Evolutionary conservation across 2,888 invertebrate genomes (phyloP).

Genomic region (Aleiodes testaceus): DNA sequence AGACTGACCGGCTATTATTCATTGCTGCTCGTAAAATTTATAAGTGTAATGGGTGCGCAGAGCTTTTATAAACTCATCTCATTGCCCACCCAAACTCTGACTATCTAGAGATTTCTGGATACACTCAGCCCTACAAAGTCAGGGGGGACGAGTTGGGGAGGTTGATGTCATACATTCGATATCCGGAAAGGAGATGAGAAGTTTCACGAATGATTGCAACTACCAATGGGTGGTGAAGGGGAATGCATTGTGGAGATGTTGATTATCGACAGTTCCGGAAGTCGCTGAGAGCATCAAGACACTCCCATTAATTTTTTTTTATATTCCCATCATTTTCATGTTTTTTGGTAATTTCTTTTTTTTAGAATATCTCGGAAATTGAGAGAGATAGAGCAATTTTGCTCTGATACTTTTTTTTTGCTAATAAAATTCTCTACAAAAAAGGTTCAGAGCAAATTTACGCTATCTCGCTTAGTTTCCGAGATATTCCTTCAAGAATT

Average conservation of each 20-base stretch:
- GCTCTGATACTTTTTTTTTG: not conserved
- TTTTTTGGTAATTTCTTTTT: not conserved
- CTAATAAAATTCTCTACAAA: not conserved
- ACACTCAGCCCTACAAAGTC: not conserved
- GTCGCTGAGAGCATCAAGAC: slow-evolving; percentile 15
- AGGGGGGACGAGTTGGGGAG: slow-evolving; percentile 4
- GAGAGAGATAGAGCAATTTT: no score
- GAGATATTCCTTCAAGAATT: not conserved
- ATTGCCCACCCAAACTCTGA: not conserved
- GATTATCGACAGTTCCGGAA: slow-evolving; percentile 34
- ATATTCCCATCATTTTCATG: slow-evolving; percentile 34
- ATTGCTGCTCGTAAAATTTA: slow-evolving; percentile 6
- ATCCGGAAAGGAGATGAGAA: slow-evolving; percentile 49
- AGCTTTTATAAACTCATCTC: slow-evolving; percentile 3
- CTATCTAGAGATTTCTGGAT: slow-evolving; percentile 13
- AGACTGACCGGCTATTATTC: slow-evolving; percentile 59
- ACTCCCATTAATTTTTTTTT: slow-evolving; percentile 34
- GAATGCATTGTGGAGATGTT: slow-evolving; percentile 26
- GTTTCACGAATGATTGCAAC: slow-evolving; percentile 47
- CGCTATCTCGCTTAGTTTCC: not conserved
- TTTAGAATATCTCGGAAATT: not conserved
- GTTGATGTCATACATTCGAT: slow-evolving; percentile 45
- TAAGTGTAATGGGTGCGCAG: not conserved
- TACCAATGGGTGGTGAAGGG: slow-evolving; percentile 36
- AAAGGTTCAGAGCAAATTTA: not conserved